phyloP scores from a whole-genome alignment of 2,888 invertebrate species.

The Polydrusus cervinus region DNA sequence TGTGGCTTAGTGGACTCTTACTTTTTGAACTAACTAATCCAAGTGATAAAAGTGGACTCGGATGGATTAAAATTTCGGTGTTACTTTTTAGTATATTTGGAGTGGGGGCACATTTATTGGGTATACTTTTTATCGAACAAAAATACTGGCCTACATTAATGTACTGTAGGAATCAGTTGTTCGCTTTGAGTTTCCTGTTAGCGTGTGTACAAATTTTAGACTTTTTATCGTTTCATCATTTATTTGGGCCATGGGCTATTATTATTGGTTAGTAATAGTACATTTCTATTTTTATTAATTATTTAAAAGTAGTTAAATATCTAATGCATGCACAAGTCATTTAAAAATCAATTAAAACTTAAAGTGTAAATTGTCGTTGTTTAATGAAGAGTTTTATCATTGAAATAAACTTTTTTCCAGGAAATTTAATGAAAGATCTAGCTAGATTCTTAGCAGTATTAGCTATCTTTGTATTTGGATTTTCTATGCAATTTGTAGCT shows the following conservation, averaged over 20 bases:
- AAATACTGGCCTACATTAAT: constrained; percentile 89
- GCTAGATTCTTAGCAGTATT: constrained; percentile 98
- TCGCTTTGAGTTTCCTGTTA: constrained; percentile 94
- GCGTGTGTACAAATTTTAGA: constrained; percentile 98
- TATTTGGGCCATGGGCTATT: constrained; percentile 99
- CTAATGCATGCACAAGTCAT: too few species aligned
- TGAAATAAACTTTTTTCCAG: too few species aligned
- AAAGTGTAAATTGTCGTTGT: too few species aligned
- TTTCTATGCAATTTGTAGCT: constrained; percentile 97
- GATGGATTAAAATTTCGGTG: constrained; percentile 93
- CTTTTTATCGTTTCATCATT: constrained; percentile 98
- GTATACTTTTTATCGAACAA: constrained; percentile 79
- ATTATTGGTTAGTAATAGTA: constrained; percentile 83
- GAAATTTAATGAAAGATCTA: constrained; percentile 93
- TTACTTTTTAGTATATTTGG: constrained; percentile 92
- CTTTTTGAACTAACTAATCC: constrained; percentile 98
- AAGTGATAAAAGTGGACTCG: constrained; percentile 96
- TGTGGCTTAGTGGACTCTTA: constrained; percentile 95
- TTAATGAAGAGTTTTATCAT: too few species aligned
- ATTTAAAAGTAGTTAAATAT: constrained; percentile 1
- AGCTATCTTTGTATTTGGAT: constrained; percentile 98
- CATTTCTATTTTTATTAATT: background rate
- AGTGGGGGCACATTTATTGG: constrained; percentile 90
- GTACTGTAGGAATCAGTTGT: constrained; percentile 97
- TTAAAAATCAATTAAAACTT: too few species aligned